Evolutionary conservation across 2,888 invertebrate genomes (phyloP), one percentile per base, ranked within the genome.

Genomic region (Aleiodes testaceus): DNA sequence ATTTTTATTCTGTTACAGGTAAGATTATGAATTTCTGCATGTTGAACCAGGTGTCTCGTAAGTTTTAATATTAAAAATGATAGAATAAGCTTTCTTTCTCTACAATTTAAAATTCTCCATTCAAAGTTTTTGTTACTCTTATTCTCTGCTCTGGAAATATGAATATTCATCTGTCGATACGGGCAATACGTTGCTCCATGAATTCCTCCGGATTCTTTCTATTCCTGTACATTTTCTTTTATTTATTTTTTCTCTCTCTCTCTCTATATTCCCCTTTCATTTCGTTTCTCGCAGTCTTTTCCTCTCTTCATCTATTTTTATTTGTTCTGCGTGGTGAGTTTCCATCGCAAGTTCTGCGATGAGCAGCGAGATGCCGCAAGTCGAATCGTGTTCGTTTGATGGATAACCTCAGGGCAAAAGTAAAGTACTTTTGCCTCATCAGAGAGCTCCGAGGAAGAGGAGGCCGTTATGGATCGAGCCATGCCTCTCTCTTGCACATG

Each of bases 381-480:
- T 73, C 71, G 74, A 72, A 72, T 74, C 75, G 70, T 70, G 69
- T 67, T 73, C 70, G 72, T 75, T 77, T 77, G 76, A 76, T 76
- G 74, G 76, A 77, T 74, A 76, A 77, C 76, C 77, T 59, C 73
- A 66, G 63, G 72, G 74, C 72, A 68, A 73, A 70, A 59, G 71
- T 69, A 68, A 74, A 75, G 74, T 76, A 80, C 81, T 82, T 81
- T 79, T 81, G 80, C 79, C 80, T 82, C 77, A 80, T 80, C 81
- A 79, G 77, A 72, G 78, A 72, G 66, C 63, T 75, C 75, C 76
- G 61, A 70, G 67, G 75, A 79, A 79, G 81, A 83, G n/a, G n/a
- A n/a, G n/a, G 81, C 74, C 78, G 79, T 80, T 82, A 82, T 81
- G 79, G 81, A 83, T 82, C 79, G 79, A 79, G 79, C 79, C 78